A percentile compares a stretch with the other conserved stretches of the same genome.
phyloP scores from a whole-genome alignment of 2,113 vertebrate species.

The Corythaixoides concolor region DNA sequence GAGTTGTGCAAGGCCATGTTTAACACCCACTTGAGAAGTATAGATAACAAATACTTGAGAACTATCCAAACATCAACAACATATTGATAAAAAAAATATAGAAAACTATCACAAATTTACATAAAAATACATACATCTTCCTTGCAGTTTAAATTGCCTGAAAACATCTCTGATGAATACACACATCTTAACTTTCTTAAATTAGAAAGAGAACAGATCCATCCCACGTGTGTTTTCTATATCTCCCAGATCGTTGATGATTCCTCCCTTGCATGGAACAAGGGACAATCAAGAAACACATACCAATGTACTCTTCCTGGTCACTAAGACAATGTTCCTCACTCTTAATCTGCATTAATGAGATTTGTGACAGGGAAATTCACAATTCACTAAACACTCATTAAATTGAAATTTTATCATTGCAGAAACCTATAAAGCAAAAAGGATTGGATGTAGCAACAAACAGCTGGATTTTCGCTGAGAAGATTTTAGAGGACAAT shows the following conservation, averaged over 20 bases:
- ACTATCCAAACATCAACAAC: background rate
- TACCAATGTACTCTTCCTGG: background rate
- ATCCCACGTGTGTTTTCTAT: background rate
- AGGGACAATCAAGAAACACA: background rate
- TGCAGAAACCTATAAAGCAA: background rate
- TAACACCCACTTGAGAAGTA: background rate
- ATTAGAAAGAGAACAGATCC: background rate
- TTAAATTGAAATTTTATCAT: background rate
- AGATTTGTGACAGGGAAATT: background rate
- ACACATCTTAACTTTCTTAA: background rate
- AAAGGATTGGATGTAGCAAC: background rate
- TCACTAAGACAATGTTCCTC: background rate
- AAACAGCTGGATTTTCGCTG: background rate
- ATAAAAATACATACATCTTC: background rate
- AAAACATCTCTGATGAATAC: conserved; percentile 14
- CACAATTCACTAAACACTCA: background rate
- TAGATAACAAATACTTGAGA: background rate
- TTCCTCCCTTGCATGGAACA: background rate
- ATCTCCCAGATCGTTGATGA: background rate
- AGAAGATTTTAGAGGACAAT: background rate
- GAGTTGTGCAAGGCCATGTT: background rate
- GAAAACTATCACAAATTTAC: background rate
- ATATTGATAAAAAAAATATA: background rate
- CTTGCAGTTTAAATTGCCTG: conserved; percentile 12
- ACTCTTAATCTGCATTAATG: background rate